These are phyloP conservation scores for Oryzaephilus surinamensis DNA, from an alignment of 1,140 invertebrate species.

Conservation along the genomic window DNA sequence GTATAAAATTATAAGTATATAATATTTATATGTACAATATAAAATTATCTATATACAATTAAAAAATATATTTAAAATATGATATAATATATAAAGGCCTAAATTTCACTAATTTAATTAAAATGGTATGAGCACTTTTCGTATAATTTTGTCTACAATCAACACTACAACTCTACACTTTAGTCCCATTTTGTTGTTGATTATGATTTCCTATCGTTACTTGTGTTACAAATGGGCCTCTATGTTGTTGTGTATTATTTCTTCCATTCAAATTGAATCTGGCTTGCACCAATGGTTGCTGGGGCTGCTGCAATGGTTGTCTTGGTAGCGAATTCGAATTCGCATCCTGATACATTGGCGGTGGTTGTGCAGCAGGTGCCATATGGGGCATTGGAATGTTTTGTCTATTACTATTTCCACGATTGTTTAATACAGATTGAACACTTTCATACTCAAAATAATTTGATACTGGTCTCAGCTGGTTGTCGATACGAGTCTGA, in stretches of 20 bases:
- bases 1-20: too few relatives aligned
- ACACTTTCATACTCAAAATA: conserved; percentile 76
- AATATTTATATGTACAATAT: too few relatives aligned
- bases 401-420: too few relatives aligned
- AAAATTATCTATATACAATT: too few relatives aligned
- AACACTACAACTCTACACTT: too few relatives aligned
- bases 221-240: conserved; percentile 48
- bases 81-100: too few relatives aligned
- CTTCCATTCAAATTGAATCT: conserved; percentile 17
- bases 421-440: conserved; percentile 41
- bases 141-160: too few relatives aligned
- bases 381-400: conserved; percentile 1
- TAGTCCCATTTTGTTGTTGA: conserved; percentile 31
- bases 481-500: conserved; percentile 49
- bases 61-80: too few relatives aligned
- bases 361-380: too few relatives aligned
- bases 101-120: neutral
- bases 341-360: conserved; percentile 25
- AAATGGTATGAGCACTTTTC: too few relatives aligned
- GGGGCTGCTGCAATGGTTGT: conserved; percentile 22
- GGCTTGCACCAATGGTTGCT: conserved; percentile 10
- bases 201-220: conserved; percentile 37
- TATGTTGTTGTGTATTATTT: conserved; percentile 32
- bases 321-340: conserved; percentile 26
- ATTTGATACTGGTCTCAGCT: conserved; percentile 60